phyloP scores from a whole-genome alignment of 2,113 vertebrate genomes.

The Pangasianodon gigas region DNA sequence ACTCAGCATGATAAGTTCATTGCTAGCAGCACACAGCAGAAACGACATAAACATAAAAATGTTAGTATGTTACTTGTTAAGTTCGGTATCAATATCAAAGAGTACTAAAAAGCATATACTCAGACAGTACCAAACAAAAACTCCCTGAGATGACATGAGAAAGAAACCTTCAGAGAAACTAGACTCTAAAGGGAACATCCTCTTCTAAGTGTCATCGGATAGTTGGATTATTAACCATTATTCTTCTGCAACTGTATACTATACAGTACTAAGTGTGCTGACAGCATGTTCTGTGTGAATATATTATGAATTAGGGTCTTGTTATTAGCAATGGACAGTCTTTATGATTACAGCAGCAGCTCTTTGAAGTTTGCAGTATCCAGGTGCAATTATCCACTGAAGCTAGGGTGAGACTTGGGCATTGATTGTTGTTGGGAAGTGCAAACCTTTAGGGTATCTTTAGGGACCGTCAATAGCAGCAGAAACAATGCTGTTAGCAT shows the following conservation, averaged over 20 bases:
- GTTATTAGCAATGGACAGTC: not conserved
- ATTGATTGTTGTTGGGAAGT: not conserved
- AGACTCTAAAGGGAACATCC: not conserved
- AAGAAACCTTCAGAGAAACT: no score
- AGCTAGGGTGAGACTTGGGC: not conserved
- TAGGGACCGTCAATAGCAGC: not conserved
- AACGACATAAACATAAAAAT: no score
- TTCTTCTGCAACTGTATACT: not conserved
- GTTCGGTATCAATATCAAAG: no score
- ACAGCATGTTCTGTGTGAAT: not conserved
- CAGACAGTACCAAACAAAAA: not conserved
- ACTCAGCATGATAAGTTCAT: no score
- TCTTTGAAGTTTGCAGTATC: not conserved
- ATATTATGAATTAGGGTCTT: not conserved
- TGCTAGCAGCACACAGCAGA: no score
- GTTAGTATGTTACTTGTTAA: no score
- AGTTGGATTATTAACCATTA: not conserved
- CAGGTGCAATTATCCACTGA: not conserved
- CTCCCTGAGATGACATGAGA: not conserved
- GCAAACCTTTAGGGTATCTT: not conserved
- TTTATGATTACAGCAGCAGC: not conserved
- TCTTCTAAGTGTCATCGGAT: not conserved
- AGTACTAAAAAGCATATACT: no score
- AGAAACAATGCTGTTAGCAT: not conserved
- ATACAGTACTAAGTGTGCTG: not conserved